A percentile compares a stretch with the other conserved stretches of the same genome.
These are phyloP conservation scores for Apodemia duryi DNA, from an alignment of 2,888 invertebrate species.

Conservation along the genomic window DNA sequence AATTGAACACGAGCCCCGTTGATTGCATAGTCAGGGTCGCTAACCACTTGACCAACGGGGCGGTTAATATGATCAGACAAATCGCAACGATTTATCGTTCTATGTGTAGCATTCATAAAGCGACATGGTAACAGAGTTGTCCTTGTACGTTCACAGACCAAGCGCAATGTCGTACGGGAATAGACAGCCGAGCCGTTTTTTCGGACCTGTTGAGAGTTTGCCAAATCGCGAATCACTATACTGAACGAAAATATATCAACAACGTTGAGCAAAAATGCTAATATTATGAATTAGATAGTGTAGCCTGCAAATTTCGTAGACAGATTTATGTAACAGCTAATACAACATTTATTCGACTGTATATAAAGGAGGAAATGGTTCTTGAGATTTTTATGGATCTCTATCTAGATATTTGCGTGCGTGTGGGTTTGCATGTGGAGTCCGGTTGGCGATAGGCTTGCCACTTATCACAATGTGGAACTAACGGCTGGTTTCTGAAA, in stretches of 20 bases:
- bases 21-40: no score
- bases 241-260: conserved; percentile 51
- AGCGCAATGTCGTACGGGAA: conserved; percentile 70
- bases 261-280: conserved; percentile 39
- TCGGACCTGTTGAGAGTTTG: conserved; percentile 56
- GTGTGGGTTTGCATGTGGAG: no score
- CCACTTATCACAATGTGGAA: no score
- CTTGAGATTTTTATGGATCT: no score
- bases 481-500: no score
- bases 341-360: no score
- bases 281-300: conserved; percentile 15
- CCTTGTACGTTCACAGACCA: conserved; percentile 44
- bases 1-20: no score
- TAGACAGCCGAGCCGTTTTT: conserved; percentile 48
- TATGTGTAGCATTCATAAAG: not conserved
- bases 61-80: no score
- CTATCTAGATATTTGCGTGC: no score
- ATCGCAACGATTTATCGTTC: not conserved
- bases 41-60: no score
- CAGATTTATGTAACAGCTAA: not conserved
- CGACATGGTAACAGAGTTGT: conserved; percentile 31
- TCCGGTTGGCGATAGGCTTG: no score
- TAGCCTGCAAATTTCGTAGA: conserved; percentile 3
- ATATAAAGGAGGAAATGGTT: no score
- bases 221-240: conserved; percentile 51